A percentile compares a stretch with the other conserved stretches of the same genome.
Conservation (phyloP, 2,888 invertebrate genomes). For the Leptopilina myrica region DNA sequence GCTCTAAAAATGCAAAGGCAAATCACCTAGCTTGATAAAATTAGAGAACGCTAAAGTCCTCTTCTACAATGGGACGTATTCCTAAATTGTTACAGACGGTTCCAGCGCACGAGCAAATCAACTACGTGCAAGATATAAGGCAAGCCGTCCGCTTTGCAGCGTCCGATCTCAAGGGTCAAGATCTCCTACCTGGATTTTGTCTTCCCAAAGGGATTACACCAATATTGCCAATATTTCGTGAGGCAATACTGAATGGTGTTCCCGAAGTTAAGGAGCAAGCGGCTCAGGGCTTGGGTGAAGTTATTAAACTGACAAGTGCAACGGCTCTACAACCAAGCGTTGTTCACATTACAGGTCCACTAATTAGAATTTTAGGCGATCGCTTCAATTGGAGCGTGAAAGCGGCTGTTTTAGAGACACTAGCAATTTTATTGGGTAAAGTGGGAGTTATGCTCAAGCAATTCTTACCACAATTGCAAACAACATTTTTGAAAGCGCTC, state of each 20-base stretch:
- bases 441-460: constrained; percentile 96
- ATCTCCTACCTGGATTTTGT: constrained; percentile 94
- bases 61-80: too few species aligned
- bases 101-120: constrained; percentile 89
- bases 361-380: constrained; percentile 98
- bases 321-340: constrained; percentile 96
- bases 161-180: constrained; percentile 88
- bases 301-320: constrained; percentile 90
- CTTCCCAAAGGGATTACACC: constrained; percentile 96
- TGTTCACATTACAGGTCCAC: constrained; percentile 97
- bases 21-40: too few species aligned
- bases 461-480: constrained; percentile 98
- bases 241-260: constrained; percentile 95
- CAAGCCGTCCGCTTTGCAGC: constrained; percentile 95
- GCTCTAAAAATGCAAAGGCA: too few species aligned
- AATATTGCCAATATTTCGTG: constrained; percentile 95
- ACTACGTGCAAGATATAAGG: constrained; percentile 92
- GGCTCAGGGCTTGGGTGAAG: constrained; percentile 89
- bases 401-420: constrained; percentile 95
- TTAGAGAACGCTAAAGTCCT: too few species aligned
- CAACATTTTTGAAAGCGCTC: constrained; percentile 97
- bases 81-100: constrained; percentile 79
- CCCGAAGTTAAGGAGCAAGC: constrained; percentile 98
- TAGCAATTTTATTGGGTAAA: constrained; percentile 94
- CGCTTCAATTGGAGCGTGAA: constrained; percentile 96